Conservation (phyloP, 2,888 invertebrate genomes). For the Cosmopolites sordidus region DNA sequence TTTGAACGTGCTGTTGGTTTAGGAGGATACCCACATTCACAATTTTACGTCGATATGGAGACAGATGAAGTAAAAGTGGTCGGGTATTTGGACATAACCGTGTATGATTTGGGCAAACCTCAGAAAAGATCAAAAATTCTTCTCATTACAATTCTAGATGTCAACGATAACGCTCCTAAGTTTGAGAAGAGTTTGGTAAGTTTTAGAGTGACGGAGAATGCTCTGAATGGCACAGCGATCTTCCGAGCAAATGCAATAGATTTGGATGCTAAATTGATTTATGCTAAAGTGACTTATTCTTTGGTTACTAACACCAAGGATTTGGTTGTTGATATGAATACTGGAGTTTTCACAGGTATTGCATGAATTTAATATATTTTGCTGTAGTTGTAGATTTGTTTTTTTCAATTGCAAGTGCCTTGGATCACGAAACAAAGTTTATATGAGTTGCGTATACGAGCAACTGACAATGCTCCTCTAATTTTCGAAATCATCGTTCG, state of each 20-base stretch:
- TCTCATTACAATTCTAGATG: conserved; percentile 76
- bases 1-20: not conserved
- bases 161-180: conserved; percentile 87
- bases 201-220: conserved; percentile 81
- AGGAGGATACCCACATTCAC: conserved; percentile 76
- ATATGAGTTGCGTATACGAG: conserved; percentile 75
- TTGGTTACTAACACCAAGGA: conserved; percentile 71
- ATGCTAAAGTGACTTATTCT: conserved; percentile 70
- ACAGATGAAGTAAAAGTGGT: conserved; percentile 82
- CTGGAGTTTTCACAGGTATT: conserved; percentile 63
- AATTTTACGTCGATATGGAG: conserved; percentile 81
- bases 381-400: not conserved
- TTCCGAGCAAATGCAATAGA: conserved; percentile 81
- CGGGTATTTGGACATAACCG: conserved; percentile 82
- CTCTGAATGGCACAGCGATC: conserved; percentile 79
- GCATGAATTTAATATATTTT: too few relatives aligned
- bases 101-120: conserved; percentile 80
- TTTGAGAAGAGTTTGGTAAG: conserved; percentile 79
- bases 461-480: conserved; percentile 69
- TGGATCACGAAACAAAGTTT: conserved; percentile 79
- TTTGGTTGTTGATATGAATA: conserved; percentile 72
- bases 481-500: conserved; percentile 79
- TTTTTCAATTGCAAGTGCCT: conserved; percentile 15
- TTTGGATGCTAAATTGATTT: conserved; percentile 76
- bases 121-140: conserved; percentile 73